Base-by-base conservation (phyloP, 2,113 vertebrate species). In the Centropristis striata region DNA sequence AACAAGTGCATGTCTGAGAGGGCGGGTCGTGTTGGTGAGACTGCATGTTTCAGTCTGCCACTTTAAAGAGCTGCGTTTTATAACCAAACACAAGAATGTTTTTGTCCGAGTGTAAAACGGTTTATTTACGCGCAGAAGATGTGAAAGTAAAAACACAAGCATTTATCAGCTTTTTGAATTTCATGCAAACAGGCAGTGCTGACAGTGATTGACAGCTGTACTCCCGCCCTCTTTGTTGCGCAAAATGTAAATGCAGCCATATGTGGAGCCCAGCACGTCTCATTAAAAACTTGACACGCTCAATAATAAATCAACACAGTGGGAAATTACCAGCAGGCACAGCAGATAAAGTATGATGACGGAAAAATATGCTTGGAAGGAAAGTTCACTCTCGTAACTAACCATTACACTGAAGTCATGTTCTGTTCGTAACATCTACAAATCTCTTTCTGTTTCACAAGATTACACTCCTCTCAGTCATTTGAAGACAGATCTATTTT, bases 1-100 rank as follows among this genome's bases (percentile, higher is more conserved):
- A 59, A 73, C 92, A 91, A 93, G 90, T 93, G 89, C 84, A 83
- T 41, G 89, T 90, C 86, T 87, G 78, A 54, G 78, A 71, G 85
- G 85, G 86, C 54, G 80, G 78, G n/a, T 28, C 32, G 44, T 3
- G 23, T 68, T 27, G 84, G 80, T 49, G 28, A 41, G 64, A 44
- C 67, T 81, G 81, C 84, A 60, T 84, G 80, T 86, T 91, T 84
- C 68, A 36, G 50, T 73, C 55, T 0, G 68, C 82, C 84, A 88
- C 92, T 92, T 91, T 81, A 91, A 88, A 92, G 88, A 60, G 27
- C 47, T 41, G 13, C 8, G 27, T 85, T 93, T 90, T 91, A 90
- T 80, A 42, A 42, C 75, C 51, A 1, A 71, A 85, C 73, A 39
- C 82, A 87, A 82, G 73, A 91, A 90, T 88, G 85, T 66, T 80